phyloP scores from a whole-genome alignment of 1,140 invertebrate genomes.

The Neotoxoptera formosana region DNA sequence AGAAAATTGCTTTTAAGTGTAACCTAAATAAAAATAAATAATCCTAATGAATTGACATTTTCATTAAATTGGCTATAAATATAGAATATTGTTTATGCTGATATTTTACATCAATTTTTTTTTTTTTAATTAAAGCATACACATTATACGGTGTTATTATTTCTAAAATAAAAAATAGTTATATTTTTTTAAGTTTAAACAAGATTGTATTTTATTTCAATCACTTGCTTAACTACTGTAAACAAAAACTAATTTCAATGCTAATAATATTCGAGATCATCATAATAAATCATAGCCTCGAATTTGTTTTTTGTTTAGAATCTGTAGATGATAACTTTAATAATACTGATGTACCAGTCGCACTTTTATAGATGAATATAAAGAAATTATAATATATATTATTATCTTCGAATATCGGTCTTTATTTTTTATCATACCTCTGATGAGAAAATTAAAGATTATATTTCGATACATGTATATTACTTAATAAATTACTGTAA shows the following conservation, averaged over 20 bases:
- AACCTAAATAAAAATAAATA: no score
- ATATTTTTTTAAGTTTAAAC: no score
- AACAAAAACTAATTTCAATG: not conserved
- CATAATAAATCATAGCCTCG: not conserved
- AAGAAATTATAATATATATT: not conserved
- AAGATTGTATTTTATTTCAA: no score
- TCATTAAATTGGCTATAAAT: no score
- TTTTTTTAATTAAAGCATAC: no score
- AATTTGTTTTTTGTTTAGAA: not conserved
- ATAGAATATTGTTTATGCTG: no score
- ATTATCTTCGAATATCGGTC: not conserved
- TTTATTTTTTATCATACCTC: not conserved
- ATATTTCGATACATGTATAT: not conserved
- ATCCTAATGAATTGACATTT: no score
- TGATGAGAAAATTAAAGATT: not conserved
- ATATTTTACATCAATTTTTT: no score
- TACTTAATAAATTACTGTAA: not conserved
- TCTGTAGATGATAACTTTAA: not conserved
- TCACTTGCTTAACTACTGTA: not conserved
- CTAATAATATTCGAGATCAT: not conserved
- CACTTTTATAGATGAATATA: not conserved
- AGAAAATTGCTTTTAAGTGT: no score
- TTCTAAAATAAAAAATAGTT: no score
- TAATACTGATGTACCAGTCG: not conserved
- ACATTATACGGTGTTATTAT: no score